Evolutionary conservation across 2,888 invertebrate species (phyloP), one percentile per base, ranked within the genome.

Genomic region (Machimus atricapillus): DNA sequence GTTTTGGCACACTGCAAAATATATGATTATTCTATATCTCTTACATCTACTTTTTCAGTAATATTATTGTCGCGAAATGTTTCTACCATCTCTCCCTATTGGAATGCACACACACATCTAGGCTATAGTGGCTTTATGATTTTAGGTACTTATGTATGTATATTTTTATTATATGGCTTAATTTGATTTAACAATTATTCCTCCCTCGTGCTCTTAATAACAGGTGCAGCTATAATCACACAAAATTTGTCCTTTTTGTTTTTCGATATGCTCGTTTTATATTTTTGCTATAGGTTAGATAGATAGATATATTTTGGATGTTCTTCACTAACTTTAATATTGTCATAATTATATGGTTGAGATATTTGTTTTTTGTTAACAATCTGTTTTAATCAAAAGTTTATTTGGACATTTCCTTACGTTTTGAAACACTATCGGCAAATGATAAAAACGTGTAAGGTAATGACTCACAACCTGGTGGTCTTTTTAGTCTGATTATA

Each of bases 401-500:
- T 78, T 23, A 43, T 78, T n/a, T 37, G 19, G 37, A 76, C 37
- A 37, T 43, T 37, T 78, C 19, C 43, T 78, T 43, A 76, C 34
- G 19, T 16, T 76, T n/a, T 34, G 23, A 34, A 34, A 40, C 14
- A 76, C 16, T 76, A 76, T n/a, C 2, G 37, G 14, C 19, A 78
- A 78, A 66, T 66, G 9, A 66, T 66, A 66, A 52, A 16, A n/a
- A 27, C 27, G 4, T 66, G 66, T 27, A 27, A 66, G 66, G 66
- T 27, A 66, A 66, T 66, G 66, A 81, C 81, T 52, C 81, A 81
- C 81, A 81, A 52, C 81, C 81, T 81, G 81, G 81, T 81, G 81
- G 81, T 81, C 81, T 81, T 81, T 23, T 12, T 78, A 78, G 27
- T 66, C n/a, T 52, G 52, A 52, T 52, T 7, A 19, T 52, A 19